Base-by-base conservation (phyloP, 2,797 vertebrate species). In the Argyrosomus regius region DNA sequence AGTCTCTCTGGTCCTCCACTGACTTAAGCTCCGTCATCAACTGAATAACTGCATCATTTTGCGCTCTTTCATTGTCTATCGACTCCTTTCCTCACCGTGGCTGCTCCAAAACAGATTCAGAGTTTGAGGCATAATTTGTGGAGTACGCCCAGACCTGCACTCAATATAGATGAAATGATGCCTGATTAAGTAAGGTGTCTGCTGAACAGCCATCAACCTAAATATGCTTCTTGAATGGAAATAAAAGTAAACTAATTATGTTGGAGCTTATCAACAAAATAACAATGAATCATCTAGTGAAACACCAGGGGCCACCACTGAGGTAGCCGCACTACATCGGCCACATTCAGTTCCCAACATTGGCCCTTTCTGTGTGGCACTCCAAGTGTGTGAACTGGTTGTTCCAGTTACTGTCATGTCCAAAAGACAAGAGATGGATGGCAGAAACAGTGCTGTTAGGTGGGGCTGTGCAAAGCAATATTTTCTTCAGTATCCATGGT, bases 321-420 rank as follows among this genome's bases (percentile, higher is more conserved):
- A 72, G 62, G 11, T 3, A 31, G 59, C 76, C 78, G 72, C 48
- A 56, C 57, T n/a, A 57, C 45, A 62, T 39, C n/a, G n/a, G 43
- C 41, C 60, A 62, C 56, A 76, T 64, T 83, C 31, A 79, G 12
- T 57, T 65, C 59, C 22, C 66, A 68, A 13, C 1, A 12, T 20
- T 74, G 48, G 52, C 24, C 46, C 57, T 80, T 73, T 86, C 63
- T 77, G 63, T 66, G 49, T n/a, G 35, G 45, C 72, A 63, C 72
- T 73, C 77, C 72, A 61, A 82, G 72, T 70, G 78, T 41, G 64
- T 71, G 50, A 64, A 70, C 53, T 72, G 56, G 77, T 54, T 80
- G 75, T 43, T 83, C 64, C 78, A 62, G 74, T 80, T 86, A 78
- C 72, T 69, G 17, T 77, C 35, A 61, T 6, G 0, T 73, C 45